These are phyloP conservation scores for Eumeta japonica DNA, from an alignment of 1,140 invertebrate species.

Conservation along the genomic window DNA sequence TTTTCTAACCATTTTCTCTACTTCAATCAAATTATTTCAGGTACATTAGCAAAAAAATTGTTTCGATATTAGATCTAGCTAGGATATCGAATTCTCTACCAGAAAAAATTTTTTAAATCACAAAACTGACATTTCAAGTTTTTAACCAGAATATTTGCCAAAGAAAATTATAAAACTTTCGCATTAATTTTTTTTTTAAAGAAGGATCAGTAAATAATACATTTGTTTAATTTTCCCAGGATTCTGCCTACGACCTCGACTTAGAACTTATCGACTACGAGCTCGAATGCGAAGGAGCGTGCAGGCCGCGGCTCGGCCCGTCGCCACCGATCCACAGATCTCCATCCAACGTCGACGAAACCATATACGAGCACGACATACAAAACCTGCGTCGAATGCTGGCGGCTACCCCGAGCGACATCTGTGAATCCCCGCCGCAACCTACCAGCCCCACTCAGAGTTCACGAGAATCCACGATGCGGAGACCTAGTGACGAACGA, in stretches of 20 bases:
- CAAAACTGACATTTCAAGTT: too few species aligned
- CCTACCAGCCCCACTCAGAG: slow-evolving; percentile 72
- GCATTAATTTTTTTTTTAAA: too few species aligned
- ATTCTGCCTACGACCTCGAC: slow-evolving; percentile 39
- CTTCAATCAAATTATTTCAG: too few species aligned
- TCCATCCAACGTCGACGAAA: slow-evolving; percentile 26
- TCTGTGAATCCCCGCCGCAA: slow-evolving; percentile 68
- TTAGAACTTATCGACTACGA: slow-evolving; percentile 45
- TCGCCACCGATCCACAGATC: slow-evolving; percentile 33
- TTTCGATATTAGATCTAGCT: too few species aligned
- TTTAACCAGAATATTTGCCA: too few species aligned
- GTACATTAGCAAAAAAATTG: too few species aligned
- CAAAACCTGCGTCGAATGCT: slow-evolving; percentile 29
- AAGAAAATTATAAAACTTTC: too few species aligned
- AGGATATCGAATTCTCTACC: too few species aligned
- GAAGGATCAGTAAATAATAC: too few species aligned
- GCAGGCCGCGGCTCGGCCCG: slow-evolving; percentile 36
- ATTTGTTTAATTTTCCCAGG: slow-evolving; percentile 21
- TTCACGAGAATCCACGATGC: slow-evolving; percentile 34
- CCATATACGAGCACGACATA: slow-evolving; percentile 24
- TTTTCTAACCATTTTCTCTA: too few species aligned
- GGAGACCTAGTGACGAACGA: slow-evolving; percentile 33
- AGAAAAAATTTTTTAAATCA: too few species aligned
- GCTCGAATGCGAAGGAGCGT: slow-evolving; percentile 39
- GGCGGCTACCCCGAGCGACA: slow-evolving; percentile 26